Evolutionary conservation across 1,140 invertebrate genomes (phyloP).

Genomic region (Phenacoccus solenopsis): DNA sequence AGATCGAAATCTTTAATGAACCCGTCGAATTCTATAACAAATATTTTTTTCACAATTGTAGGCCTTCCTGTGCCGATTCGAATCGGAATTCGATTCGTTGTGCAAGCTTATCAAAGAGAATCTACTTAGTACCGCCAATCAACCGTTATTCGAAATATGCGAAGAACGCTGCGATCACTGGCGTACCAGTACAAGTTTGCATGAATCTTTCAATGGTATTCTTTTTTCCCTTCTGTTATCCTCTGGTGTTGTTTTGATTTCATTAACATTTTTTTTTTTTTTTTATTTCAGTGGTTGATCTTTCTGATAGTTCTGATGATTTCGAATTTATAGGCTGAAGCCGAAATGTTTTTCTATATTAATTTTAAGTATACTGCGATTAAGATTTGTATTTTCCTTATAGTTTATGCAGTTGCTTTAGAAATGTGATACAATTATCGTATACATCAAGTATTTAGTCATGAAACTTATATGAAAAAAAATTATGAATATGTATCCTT

Average conservation of each 20-base stretch:
- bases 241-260: background rate
- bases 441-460: background rate
- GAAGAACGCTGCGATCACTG: slow-evolving; percentile 54
- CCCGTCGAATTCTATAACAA: background rate
- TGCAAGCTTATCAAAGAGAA: slow-evolving; percentile 53
- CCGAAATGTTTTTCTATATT: background rate
- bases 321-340: slow-evolving; percentile 43
- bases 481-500: background rate
- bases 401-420: background rate
- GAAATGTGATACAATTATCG: slow-evolving; percentile 2
- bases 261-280: slow-evolving; percentile 17
- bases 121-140: slow-evolving; percentile 50
- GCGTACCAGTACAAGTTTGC: slow-evolving; percentile 39
- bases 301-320: slow-evolving; percentile 40
- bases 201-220: slow-evolving; percentile 18
- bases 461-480: background rate
- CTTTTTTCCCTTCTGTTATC: background rate
- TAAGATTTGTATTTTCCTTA: slow-evolving; percentile 4
- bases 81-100: slow-evolving; percentile 68
- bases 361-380: background rate
- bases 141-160: slow-evolving; percentile 69
- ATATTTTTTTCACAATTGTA: slow-evolving; percentile 35
- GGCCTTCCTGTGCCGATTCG: slow-evolving; percentile 82
- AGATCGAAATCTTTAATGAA: background rate
- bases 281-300: slow-evolving; percentile 19